Conservation (phyloP, 2,888 invertebrate genomes). For the Merodon equestris region DNA sequence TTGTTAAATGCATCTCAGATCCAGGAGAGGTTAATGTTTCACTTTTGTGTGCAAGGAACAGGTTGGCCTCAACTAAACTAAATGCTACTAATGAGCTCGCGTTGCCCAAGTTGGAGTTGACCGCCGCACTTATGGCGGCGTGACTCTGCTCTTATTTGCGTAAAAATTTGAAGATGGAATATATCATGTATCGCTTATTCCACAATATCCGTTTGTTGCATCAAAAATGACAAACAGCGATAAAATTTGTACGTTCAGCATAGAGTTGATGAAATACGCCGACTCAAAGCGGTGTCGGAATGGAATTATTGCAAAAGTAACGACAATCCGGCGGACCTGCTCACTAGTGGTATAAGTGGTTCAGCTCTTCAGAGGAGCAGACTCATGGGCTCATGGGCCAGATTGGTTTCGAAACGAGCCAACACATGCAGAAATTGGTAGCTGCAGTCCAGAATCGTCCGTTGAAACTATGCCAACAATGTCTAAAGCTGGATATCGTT, state of each 20-base stretch:
- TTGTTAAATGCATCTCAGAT: background rate
- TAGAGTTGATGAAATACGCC: slow-evolving; percentile 12
- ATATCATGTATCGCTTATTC: background rate
- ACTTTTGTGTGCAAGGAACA: slow-evolving; percentile 9
- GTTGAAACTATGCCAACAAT: too few species aligned
- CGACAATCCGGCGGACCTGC: slow-evolving; percentile 22
- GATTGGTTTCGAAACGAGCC: slow-evolving; percentile 1
- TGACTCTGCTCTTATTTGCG: slow-evolving; percentile 5
- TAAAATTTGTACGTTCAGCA: slow-evolving; percentile 25
- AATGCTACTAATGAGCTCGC: slow-evolving; percentile 26
- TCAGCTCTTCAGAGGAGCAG: background rate
- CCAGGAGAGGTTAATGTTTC: background rate
- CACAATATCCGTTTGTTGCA: slow-evolving; percentile 12
- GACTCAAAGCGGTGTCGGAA: background rate
- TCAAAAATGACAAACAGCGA: slow-evolving; percentile 8
- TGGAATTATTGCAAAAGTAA: slow-evolving; percentile 18
- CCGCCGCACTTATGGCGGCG: slow-evolving; percentile 20
- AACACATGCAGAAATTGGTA: too few species aligned
- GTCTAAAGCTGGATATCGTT: too few species aligned
- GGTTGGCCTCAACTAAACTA: slow-evolving; percentile 9
- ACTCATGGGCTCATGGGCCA: slow-evolving; percentile 20
- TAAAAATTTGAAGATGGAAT: slow-evolving; percentile 6
- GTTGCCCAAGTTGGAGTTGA: slow-evolving; percentile 19
- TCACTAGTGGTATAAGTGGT: slow-evolving; percentile 18
- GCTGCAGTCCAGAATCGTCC: too few species aligned